A percentile compares a stretch with the other conserved stretches of the same genome.
phyloP scores from a whole-genome alignment of 2,888 invertebrate genomes.

The Penaeus monodon region DNA sequence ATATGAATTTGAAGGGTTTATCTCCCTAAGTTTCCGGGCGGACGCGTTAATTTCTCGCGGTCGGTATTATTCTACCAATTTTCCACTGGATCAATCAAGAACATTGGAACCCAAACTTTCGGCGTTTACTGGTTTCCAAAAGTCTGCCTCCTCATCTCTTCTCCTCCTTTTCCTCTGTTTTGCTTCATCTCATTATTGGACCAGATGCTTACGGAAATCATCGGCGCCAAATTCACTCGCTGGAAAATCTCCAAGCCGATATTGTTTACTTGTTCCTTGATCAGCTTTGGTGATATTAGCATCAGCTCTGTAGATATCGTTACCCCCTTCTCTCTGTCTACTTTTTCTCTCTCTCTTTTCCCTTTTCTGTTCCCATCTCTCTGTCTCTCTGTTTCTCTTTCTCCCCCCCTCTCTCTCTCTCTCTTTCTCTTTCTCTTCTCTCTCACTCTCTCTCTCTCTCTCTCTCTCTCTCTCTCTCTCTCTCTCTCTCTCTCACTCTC shows the following conservation, averaged over 20 bases:
- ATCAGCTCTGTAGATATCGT: too few relatives aligned
- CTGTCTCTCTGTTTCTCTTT: constrained; percentile 2
- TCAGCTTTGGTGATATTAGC: too few relatives aligned
- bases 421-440: too few relatives aligned
- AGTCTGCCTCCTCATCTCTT: constrained; percentile 5
- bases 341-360: too few relatives aligned
- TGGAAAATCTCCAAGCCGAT: too few relatives aligned
- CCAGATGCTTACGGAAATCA: too few relatives aligned
- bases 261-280: too few relatives aligned
- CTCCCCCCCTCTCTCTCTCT: background rate
- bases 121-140: constrained; percentile 36
- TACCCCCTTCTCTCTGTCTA: too few relatives aligned
- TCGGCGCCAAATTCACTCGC: too few relatives aligned
- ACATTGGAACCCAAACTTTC: constrained; percentile 49
- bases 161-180: background rate
- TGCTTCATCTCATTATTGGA: background rate
- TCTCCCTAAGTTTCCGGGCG: constrained; percentile 45
- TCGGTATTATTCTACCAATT: constrained; percentile 61
- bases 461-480: too few relatives aligned
- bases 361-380: background rate
- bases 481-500: too few relatives aligned
- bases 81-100: constrained; percentile 59
- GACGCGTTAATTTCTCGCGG: constrained; percentile 49
- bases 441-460: too few relatives aligned
- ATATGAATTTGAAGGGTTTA: constrained; percentile 57